Evolutionary conservation across 2,888 invertebrate species (phyloP).

Genomic region (Poecilus cupreus): DNA sequence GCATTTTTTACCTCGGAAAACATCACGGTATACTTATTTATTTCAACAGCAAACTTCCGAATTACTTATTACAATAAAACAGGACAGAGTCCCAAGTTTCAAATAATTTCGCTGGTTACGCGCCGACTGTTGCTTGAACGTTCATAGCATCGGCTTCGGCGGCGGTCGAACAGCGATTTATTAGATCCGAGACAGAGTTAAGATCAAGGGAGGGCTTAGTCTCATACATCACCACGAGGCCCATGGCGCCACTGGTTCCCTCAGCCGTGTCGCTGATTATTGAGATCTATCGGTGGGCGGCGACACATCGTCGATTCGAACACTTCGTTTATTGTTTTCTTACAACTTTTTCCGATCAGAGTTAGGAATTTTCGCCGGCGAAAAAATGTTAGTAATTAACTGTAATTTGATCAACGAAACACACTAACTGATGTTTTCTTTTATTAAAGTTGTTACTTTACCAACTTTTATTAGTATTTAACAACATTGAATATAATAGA

Average conservation of each 20-base stretch:
- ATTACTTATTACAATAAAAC: too few species aligned
- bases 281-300: slow-evolving; percentile 51
- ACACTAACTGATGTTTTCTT: background rate
- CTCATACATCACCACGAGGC: slow-evolving; percentile 34
- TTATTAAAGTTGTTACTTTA: too few species aligned
- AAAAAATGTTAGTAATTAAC: slow-evolving; percentile 7
- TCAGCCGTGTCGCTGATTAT: slow-evolving; percentile 45
- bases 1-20: too few species aligned
- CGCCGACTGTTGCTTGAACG: slow-evolving; percentile 22
- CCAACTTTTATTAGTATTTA: too few species aligned
- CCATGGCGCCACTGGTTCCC: background rate
- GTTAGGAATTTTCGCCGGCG: background rate
- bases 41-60: too few species aligned
- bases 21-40: too few species aligned
- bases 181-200: slow-evolving; percentile 28
- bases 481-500: too few species aligned
- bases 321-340: slow-evolving; percentile 34
- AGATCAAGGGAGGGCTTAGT: slow-evolving; percentile 15
- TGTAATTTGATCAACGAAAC: background rate
- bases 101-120: background rate
- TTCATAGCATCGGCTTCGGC: background rate
- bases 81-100: background rate
- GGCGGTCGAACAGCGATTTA: slow-evolving; percentile 20
- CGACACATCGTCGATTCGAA: background rate
- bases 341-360: background rate